Evolutionary conservation across 2,113 vertebrate species (phyloP), one percentile per base, ranked within the genome.

Genomic region (Hippopotamus amphibius): DNA sequence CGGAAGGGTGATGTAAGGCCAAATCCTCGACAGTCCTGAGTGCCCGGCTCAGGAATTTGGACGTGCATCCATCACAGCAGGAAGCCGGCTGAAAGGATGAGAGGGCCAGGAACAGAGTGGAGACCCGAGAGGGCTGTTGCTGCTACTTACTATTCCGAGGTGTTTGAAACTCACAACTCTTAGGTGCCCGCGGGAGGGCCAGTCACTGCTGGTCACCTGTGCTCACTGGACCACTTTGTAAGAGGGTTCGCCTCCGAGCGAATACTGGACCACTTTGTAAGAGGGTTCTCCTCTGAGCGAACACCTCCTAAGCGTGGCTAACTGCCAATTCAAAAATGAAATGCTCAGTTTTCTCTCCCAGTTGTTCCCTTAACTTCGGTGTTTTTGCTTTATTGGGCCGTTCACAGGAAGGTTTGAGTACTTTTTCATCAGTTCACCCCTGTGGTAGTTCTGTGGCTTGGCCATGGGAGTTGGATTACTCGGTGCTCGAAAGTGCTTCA

Each of bases 161-260:
- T 79, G 55, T 28, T 66, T 33, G 17, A 79, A 68, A 57, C 43
- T 24, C 26, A 22, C 10, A 7, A 11, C 22, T 8, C 21, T 50
- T 59, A 9, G 24, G 14, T 48, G 41, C 33, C 30, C 1, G 0
- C 33, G 8, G n/a, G 53, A 50, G 16, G 24, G 57, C 22, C 46
- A 2, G 37, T n/a, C 71, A 15, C 3, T 11, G 28, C n/a, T 22
- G 9, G 43, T 24, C 37, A 2, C 26, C 48, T 33, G 43, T 19
- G 33, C 37, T 28, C 5, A 1, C 43, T 12, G 1, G 1, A 19
- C 77, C 12, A 0, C 37, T 80, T 59, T 6, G 41, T 33, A 43
- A 77, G 28, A 76, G 46, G 37, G 37, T 37, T 37, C 37, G 37
- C 37, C 37, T 37, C 37, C 37, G 37, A 37, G 37, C 37, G 37